Percentiles rank a stretch among this genome's conserved stretches.
These are phyloP conservation scores for Rhincodon typus DNA, from an alignment of 2,797 vertebrate species.

Conservation along the genomic window DNA sequence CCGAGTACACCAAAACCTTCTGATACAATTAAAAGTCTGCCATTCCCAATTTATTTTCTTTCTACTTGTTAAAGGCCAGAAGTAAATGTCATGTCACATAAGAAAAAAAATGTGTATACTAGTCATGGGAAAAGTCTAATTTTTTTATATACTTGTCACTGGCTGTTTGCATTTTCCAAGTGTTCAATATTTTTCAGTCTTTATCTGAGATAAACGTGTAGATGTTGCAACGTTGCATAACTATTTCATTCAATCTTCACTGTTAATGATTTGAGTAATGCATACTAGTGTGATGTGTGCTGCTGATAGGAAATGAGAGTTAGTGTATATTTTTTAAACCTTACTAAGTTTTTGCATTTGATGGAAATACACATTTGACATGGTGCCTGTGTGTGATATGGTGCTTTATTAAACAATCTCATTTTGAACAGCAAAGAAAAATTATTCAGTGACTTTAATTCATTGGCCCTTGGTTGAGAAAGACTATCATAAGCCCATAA, in stretches of 20 bases:
- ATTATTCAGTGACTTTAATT: background rate
- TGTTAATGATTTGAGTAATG: background rate
- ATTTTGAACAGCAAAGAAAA: background rate
- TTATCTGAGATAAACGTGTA: background rate
- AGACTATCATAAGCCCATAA: background rate
- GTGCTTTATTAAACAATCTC: constrained; percentile 25
- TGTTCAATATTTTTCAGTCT: background rate
- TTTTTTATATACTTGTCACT: background rate
- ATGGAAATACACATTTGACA: constrained; percentile 25
- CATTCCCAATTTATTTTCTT: background rate
- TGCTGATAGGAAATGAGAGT: background rate
- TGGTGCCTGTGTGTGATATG: background rate
- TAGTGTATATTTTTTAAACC: background rate
- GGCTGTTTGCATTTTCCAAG: background rate
- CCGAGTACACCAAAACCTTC: background rate
- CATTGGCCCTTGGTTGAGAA: background rate
- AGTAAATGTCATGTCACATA: background rate
- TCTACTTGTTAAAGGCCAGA: background rate
- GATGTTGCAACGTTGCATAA: background rate
- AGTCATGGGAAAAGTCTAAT: background rate
- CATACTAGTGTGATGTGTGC: background rate
- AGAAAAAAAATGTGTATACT: background rate
- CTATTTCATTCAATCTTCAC: background rate
- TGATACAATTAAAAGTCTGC: background rate
- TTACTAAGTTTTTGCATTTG: constrained; percentile 2